Conservation (phyloP, 2,888 invertebrate species). For the Synanthedon tipuliformis region DNA sequence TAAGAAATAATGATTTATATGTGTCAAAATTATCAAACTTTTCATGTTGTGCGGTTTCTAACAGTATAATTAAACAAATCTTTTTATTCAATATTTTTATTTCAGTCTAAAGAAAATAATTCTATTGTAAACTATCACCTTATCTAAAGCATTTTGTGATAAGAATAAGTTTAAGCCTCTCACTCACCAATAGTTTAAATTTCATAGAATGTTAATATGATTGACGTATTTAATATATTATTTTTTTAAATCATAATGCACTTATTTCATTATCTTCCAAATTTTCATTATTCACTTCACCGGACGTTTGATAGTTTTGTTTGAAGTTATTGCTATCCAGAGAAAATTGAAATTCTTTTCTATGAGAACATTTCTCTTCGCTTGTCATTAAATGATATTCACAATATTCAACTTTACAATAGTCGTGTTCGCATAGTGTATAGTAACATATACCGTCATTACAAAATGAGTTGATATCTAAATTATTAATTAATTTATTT, state of each 20-base stretch:
- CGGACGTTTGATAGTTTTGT: background rate
- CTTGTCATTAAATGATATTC: conserved; percentile 31
- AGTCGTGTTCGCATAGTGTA: conserved; percentile 19
- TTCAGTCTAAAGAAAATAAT: too few relatives aligned
- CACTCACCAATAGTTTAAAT: too few relatives aligned
- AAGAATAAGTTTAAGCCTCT: too few relatives aligned
- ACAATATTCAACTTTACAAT: conserved; percentile 27
- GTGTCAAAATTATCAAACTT: too few relatives aligned
- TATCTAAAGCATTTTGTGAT: too few relatives aligned
- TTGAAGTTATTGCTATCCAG: background rate
- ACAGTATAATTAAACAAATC: too few relatives aligned
- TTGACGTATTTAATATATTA: too few relatives aligned
- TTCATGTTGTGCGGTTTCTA: too few relatives aligned
- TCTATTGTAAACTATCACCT: too few relatives aligned
- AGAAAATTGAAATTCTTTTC: background rate
- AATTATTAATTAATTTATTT: conserved; percentile 26
- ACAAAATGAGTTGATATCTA: conserved; percentile 31
- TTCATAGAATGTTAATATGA: too few relatives aligned
- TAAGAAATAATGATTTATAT: too few relatives aligned
- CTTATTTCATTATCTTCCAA: background rate
- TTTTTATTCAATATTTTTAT: too few relatives aligned
- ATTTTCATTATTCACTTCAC: background rate
- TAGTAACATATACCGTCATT: conserved; percentile 35
- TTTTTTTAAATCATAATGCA: background rate
- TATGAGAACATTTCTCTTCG: conserved; percentile 19